A percentile compares a stretch with the other conserved stretches of the same genome.
Evolutionary conservation across 2,888 invertebrate species (phyloP).

Genomic region (Serrognathus titanus): DNA sequence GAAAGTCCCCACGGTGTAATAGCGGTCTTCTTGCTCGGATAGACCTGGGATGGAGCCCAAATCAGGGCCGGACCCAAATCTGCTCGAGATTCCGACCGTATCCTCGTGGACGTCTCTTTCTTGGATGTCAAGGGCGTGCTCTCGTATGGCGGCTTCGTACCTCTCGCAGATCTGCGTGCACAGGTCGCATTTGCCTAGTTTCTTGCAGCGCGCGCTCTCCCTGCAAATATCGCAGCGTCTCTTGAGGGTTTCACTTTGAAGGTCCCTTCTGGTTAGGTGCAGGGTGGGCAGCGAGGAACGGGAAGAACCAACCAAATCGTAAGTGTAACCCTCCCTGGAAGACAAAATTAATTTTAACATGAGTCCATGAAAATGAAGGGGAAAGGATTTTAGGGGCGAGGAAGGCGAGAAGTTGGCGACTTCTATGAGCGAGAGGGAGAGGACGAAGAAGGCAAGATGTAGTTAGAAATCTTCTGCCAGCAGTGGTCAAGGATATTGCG

Average conservation of each 20-base stretch:
- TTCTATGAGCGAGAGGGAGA: no score
- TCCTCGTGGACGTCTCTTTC: background rate
- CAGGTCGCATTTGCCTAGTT: conserved; percentile 19
- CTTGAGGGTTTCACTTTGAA: conserved; percentile 9
- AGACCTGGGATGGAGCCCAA: conserved; percentile 13
- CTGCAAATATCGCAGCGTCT: conserved; percentile 22
- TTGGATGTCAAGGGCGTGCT: background rate
- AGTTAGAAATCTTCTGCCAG: no score
- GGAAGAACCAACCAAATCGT: background rate
- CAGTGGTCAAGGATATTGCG: no score
- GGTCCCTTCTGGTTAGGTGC: conserved; percentile 12
- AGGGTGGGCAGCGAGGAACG: background rate
- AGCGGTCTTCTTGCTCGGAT: conserved; percentile 23
- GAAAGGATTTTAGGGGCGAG: no score
- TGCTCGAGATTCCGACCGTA: conserved; percentile 8
- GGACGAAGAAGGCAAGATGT: no score
- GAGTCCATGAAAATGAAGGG: no score
- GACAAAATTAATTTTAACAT: no score
- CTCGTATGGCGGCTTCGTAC: conserved; percentile 1
- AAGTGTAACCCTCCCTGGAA: no score
- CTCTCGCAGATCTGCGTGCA: conserved; percentile 22
- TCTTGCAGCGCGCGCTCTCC: conserved; percentile 18
- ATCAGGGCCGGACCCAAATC: background rate
- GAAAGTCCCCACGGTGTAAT: conserved; percentile 28
- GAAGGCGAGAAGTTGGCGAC: no score